Percentiles rank a stretch among this genome's conserved stretches.
Evolutionary conservation across 2,113 vertebrate genomes (phyloP).

Genomic region (Oreochromis tanganicae): DNA sequence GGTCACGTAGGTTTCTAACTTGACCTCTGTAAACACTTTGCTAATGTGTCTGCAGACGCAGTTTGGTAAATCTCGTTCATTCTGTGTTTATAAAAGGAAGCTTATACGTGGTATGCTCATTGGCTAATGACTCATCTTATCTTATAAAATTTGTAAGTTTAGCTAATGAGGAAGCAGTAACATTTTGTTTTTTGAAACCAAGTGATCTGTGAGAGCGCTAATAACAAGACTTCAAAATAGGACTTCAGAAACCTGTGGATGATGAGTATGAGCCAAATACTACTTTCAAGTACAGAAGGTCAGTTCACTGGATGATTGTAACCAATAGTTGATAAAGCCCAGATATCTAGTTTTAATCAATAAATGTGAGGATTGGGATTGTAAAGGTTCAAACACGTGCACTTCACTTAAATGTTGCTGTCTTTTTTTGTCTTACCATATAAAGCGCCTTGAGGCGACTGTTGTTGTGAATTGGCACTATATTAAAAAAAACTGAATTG

Average conservation of each 20-base stretch:
- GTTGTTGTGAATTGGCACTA: neutral
- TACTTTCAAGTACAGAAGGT: neutral
- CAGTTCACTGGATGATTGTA: neutral
- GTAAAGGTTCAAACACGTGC: accelerated
- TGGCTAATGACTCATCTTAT: neutral
- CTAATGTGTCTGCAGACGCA: neutral
- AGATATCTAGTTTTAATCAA: neutral
- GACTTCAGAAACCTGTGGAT: neutral
- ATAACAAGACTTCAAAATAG: neutral
- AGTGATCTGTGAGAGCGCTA: neutral
- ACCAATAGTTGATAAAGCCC: neutral
- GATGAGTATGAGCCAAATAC: neutral
- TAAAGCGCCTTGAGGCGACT: neutral
- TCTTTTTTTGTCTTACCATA: neutral
- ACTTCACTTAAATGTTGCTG: neutral
- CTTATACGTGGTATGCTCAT: neutral
- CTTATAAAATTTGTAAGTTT: neutral
- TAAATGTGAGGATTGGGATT: neutral
- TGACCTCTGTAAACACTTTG: neutral
- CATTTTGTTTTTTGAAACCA: neutral
- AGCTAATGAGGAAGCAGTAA: neutral
- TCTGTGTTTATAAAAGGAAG: neutral
- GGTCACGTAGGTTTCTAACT: neutral
- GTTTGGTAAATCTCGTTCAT: neutral
- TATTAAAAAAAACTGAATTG: neutral